phyloP scores from a whole-genome alignment of 64 coral and sea anemone genomes.

The Acropora yongei region DNA sequence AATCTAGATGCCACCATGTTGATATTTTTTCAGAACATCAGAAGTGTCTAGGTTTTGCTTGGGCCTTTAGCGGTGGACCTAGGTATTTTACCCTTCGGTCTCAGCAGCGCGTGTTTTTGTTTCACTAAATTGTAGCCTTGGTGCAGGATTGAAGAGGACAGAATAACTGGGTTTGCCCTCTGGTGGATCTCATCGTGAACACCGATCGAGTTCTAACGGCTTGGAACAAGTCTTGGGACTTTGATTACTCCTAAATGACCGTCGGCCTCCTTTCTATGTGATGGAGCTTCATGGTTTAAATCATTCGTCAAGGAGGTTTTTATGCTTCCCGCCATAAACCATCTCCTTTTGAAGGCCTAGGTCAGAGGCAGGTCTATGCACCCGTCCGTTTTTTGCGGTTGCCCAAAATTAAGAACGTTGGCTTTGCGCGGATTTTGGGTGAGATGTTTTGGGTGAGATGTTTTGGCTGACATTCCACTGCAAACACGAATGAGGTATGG shows the following conservation, averaged over 20 bases:
- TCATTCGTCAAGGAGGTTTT: background rate
- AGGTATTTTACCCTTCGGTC: no score
- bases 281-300: background rate
- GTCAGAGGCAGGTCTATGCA: background rate
- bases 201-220: background rate
- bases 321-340: background rate
- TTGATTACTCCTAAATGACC: background rate
- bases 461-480: no score
- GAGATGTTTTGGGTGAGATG: background rate
- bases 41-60: slow-evolving; percentile 67
- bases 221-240: background rate
- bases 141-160: slow-evolving; percentile 6
- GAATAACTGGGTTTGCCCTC: slow-evolving; percentile 37
- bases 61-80: background rate
- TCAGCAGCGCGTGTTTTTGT: no score
- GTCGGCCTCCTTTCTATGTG: background rate
- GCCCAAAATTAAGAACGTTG: background rate
- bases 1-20: slow-evolving; percentile 75
- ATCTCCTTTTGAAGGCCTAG: background rate
- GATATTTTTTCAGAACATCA: slow-evolving; percentile 67
- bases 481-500: no score
- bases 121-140: background rate
- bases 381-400: background rate
- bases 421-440: slow-evolving; percentile 7
- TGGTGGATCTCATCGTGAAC: background rate